Evolutionary conservation across 1,140 invertebrate species (phyloP).

Genomic region (Andrena cerasifolii): DNA sequence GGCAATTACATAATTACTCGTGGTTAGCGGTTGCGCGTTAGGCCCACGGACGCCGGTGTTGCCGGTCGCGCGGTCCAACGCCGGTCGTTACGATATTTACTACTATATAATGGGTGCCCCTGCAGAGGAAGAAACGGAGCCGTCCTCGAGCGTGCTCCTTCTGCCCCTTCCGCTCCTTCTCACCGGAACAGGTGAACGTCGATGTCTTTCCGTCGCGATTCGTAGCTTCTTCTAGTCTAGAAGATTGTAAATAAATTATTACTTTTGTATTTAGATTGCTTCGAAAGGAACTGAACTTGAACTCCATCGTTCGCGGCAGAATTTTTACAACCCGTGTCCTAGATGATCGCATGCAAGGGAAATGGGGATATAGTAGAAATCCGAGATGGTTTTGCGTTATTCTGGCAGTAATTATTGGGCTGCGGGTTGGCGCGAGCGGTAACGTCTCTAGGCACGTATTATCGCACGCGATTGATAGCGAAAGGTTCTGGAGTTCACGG

Average conservation of each 20-base stretch:
- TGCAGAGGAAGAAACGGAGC: slow-evolving; percentile 71
- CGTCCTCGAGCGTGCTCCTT: slow-evolving; percentile 39
- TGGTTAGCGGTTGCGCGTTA: slow-evolving; percentile 70
- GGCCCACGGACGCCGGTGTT: slow-evolving; percentile 13
- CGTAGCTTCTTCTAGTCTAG: background rate
- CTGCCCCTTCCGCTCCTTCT: no score
- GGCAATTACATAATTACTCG: slow-evolving; percentile 82
- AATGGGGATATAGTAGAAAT: background rate
- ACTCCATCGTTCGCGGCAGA: no score
- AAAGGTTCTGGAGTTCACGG: slow-evolving; percentile 30
- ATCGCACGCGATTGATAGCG: slow-evolving; percentile 36
- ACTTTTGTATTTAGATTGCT: no score
- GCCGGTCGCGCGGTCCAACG: slow-evolving; percentile 51
- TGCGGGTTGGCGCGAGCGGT: background rate
- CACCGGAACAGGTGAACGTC: slow-evolving; percentile 36
- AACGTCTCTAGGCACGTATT: slow-evolving; percentile 3
- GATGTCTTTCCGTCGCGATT: background rate
- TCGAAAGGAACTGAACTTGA: no score
- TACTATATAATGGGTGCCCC: slow-evolving; percentile 81
- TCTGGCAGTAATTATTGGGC: background rate
- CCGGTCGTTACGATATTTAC: slow-evolving; percentile 82
- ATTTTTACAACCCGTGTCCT: no score
- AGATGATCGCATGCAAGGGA: background rate
- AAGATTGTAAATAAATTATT: no score
- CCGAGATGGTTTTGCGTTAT: background rate